Evolutionary conservation across 2,797 vertebrate genomes (phyloP).

Genomic region (Pteropus rufus): DNA sequence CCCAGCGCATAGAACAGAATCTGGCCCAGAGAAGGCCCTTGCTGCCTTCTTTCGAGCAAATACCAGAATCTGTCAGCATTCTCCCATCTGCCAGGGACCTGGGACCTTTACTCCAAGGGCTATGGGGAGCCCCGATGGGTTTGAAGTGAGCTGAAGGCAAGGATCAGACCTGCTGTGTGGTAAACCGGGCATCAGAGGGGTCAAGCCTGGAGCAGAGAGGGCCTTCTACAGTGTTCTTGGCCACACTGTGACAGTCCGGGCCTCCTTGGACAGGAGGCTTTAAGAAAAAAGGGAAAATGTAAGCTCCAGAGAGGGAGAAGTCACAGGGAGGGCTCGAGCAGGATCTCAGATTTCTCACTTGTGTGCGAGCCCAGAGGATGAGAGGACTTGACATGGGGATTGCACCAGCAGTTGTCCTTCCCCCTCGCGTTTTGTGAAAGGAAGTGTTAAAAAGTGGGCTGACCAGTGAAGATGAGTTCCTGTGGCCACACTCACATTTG

Average conservation of each 20-base stretch:
- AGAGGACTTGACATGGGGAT: not conserved
- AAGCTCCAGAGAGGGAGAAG: not conserved
- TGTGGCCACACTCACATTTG: not conserved
- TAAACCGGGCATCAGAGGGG: not conserved
- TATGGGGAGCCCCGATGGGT: too few species aligned
- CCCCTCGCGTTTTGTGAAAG: not conserved
- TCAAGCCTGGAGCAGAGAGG: not conserved
- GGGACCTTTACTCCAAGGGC: too few species aligned
- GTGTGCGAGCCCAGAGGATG: not conserved
- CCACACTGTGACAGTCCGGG: not conserved
- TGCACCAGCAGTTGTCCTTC: not conserved
- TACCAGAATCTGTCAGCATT: not conserved
- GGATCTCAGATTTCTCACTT: not conserved
- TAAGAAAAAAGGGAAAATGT: not conserved
- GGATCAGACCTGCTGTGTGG: not conserved
- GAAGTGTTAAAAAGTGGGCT: not conserved
- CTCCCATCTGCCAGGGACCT: not conserved
- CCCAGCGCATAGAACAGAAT: too few species aligned
- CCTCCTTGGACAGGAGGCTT: not conserved
- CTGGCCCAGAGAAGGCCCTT: not conserved
- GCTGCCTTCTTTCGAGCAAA: not conserved
- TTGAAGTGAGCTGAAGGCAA: too few species aligned
- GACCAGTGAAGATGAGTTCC: not conserved
- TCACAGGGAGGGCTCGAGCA: not conserved
- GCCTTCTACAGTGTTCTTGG: not conserved